Evolutionary conservation across 2,113 vertebrate species (phyloP).

Genomic region (Xiphophorus maculatus): DNA sequence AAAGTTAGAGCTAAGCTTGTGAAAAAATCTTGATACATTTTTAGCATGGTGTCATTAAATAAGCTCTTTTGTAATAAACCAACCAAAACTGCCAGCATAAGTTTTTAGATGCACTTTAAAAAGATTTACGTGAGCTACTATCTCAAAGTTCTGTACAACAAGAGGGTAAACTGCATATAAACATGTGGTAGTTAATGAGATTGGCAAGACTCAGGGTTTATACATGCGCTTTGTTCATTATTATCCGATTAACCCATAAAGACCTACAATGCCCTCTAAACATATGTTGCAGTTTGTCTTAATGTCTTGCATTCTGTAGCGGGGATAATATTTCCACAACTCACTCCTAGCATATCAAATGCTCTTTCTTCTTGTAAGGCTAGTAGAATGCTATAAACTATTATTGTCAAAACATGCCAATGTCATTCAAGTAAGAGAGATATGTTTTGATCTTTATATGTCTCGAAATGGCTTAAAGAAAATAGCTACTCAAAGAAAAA

Average conservation of each 20-base stretch:
- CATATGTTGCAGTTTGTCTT: neutral
- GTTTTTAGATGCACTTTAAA: neutral
- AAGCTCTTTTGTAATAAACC: too few species aligned
- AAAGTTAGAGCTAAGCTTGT: too few species aligned
- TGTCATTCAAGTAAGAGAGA: too few species aligned
- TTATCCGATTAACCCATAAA: slow-evolving; percentile 3
- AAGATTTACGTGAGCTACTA: neutral
- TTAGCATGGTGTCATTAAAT: too few species aligned
- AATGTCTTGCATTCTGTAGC: neutral
- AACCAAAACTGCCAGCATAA: neutral
- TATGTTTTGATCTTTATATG: too few species aligned
- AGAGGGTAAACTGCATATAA: neutral
- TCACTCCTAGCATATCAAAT: neutral
- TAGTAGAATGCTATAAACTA: neutral
- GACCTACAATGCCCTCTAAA: neutral
- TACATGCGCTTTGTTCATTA: neutral
- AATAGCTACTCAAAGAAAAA: too few species aligned
- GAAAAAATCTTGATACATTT: neutral
- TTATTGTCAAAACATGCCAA: neutral
- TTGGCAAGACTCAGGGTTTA: neutral
- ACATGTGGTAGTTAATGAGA: neutral
- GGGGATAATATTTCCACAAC: neutral
- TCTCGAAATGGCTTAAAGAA: too few species aligned
- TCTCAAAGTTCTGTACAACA: neutral
- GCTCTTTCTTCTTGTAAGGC: neutral